phyloP scores from a whole-genome alignment of 53 echinoderm and acorn worm genomes.

The Hippasteria phrygiana region DNA sequence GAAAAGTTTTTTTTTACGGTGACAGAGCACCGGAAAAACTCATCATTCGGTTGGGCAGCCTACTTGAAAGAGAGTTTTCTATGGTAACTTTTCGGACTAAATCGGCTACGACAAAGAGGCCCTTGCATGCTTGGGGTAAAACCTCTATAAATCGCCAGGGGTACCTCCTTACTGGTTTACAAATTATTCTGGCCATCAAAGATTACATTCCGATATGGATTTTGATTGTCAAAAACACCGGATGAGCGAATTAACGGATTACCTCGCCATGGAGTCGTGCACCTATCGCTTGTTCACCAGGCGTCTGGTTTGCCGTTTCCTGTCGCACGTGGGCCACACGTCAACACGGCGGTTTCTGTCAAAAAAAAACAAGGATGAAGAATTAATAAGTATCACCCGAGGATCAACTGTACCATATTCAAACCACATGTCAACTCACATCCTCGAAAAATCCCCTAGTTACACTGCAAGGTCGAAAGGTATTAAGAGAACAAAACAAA shows the following conservation, averaged over 20 bases:
- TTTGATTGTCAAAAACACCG: conserved; percentile 28
- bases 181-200: conserved; percentile 8
- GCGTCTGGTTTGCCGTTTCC: neutral
- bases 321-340: neutral
- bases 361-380: neutral
- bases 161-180: neutral
- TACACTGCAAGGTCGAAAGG: neutral
- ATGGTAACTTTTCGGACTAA: neutral
- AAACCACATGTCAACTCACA: neutral
- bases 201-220: conserved; percentile 8
- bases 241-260: conserved; percentile 43
- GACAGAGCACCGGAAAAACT: conserved; percentile 2
- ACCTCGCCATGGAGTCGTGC: neutral
- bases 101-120: neutral
- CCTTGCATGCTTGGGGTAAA: neutral
- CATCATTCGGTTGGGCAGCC: neutral
- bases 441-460: neutral
- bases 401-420: neutral
- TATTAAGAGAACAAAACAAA: neutral
- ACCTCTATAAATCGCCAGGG: neutral
- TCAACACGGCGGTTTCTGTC: neutral
- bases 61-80: neutral
- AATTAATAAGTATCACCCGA: neutral
- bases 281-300: neutral
- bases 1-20: neutral